These are phyloP conservation scores for Bos taurus DNA, from an alignment of 2,113 vertebrate species.

Conservation along the genomic window DNA sequence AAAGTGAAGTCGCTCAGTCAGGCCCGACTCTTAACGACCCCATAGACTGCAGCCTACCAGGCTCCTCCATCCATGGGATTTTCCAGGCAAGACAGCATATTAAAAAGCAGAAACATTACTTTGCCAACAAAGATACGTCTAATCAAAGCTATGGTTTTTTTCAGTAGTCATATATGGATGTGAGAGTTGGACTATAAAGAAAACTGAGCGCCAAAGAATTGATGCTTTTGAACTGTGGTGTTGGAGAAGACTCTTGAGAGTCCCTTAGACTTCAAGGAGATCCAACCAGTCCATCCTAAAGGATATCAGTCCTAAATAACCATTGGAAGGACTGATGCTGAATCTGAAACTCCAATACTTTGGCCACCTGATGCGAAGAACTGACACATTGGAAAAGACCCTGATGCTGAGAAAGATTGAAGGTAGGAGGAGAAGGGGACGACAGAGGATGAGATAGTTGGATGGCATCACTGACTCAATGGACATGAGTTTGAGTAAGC, in stretches of 20 bases:
- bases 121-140: neutral
- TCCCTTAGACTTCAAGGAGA: neutral
- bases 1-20: no score
- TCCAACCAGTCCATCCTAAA: neutral
- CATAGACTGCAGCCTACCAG: no score
- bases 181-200: neutral
- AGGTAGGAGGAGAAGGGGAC: accelerated
- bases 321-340: neutral
- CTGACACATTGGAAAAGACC: neutral
- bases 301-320: neutral
- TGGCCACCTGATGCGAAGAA: neutral
- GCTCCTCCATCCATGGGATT: no score
- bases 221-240: neutral
- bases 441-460: neutral
- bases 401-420: neutral
- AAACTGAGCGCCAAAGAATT: neutral
- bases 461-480: neutral
- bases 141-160: neutral
- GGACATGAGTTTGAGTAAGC: neutral
- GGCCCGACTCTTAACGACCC: no score
- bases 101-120: neutral
- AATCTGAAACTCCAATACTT: neutral
- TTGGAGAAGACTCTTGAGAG: neutral
- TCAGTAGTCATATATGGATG: neutral
- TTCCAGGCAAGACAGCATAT: neutral